A percentile compares a stretch with the other conserved stretches of the same genome.
These are phyloP conservation scores for Parnassius smintheus DNA, from an alignment of 2,888 invertebrate species.

Conservation along the genomic window DNA sequence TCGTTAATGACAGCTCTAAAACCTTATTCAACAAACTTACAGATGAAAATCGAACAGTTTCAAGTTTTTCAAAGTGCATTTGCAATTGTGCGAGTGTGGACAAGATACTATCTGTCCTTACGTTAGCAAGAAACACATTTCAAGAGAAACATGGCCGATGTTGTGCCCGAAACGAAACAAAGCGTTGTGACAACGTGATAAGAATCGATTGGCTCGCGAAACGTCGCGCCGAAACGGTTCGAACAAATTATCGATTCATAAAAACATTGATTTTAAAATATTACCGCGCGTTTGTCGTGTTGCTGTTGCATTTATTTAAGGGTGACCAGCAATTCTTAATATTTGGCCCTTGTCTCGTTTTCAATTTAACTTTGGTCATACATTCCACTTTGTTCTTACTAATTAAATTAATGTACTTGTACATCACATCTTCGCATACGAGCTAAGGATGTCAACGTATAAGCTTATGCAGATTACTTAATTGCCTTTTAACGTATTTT, in stretches of 20 bases:
- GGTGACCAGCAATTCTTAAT: constrained; percentile 47
- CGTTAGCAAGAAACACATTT: constrained; percentile 80
- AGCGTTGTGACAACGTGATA: constrained; percentile 78
- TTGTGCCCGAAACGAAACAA: constrained; percentile 76
- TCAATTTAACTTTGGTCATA: constrained; percentile 10
- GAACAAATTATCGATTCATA: constrained; percentile 81
- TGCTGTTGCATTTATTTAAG: constrained; percentile 63
- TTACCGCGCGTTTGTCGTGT: constrained; percentile 68
- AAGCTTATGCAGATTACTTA: background rate
- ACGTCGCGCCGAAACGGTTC: constrained; percentile 76
- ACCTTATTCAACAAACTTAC: constrained; percentile 36
- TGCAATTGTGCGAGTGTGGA: constrained; percentile 56
- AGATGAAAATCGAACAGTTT: constrained; percentile 43
- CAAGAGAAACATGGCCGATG: constrained; percentile 76
- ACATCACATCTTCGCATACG: background rate
- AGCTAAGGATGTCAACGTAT: background rate
- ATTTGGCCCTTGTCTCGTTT: constrained; percentile 1
- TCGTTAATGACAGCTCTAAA: constrained; percentile 7
- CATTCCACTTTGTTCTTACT: background rate
- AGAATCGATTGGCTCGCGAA: constrained; percentile 74
- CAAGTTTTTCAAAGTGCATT: constrained; percentile 36
- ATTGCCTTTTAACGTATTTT: background rate
- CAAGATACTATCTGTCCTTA: constrained; percentile 72
- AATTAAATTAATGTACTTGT: background rate
- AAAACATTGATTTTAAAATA: constrained; percentile 80